phyloP scores from a whole-genome alignment of 2,888 invertebrate species.

The Junonia oenone region DNA sequence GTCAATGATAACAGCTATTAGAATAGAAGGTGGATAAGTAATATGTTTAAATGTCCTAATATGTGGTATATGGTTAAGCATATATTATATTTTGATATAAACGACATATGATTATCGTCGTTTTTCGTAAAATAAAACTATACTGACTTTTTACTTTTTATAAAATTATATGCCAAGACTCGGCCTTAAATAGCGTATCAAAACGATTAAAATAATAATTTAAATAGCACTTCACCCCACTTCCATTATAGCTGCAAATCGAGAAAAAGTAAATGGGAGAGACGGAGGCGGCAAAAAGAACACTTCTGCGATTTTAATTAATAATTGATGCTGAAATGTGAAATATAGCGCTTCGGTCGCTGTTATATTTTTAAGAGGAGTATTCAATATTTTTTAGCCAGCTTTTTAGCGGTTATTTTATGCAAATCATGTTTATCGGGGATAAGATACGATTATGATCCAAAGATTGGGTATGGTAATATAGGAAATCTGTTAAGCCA shows the following conservation, averaged over 20 bases:
- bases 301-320: conserved; percentile 10
- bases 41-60: too few species aligned
- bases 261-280: conserved; percentile 2
- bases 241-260: conserved; percentile 2
- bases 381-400: not conserved
- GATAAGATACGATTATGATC: not conserved
- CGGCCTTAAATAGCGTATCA: not conserved
- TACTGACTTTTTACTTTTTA: too few species aligned
- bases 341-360: conserved; percentile 3
- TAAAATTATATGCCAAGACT: too few species aligned
- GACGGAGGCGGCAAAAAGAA: conserved; percentile 1
- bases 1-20: too few species aligned
- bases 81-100: too few species aligned
- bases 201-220: conserved; percentile 2
- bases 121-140: too few species aligned
- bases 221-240: not conserved
- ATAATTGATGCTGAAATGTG: conserved; percentile 12
- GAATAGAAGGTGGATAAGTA: too few species aligned
- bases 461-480: too few species aligned
- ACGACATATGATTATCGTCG: too few species aligned
- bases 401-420: not conserved
- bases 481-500: too few species aligned
- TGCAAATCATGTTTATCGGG: not conserved
- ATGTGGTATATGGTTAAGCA: too few species aligned
- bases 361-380: not conserved